phyloP scores from a whole-genome alignment of 2,888 invertebrate species.

The Prosopocoilus inquinatus region DNA sequence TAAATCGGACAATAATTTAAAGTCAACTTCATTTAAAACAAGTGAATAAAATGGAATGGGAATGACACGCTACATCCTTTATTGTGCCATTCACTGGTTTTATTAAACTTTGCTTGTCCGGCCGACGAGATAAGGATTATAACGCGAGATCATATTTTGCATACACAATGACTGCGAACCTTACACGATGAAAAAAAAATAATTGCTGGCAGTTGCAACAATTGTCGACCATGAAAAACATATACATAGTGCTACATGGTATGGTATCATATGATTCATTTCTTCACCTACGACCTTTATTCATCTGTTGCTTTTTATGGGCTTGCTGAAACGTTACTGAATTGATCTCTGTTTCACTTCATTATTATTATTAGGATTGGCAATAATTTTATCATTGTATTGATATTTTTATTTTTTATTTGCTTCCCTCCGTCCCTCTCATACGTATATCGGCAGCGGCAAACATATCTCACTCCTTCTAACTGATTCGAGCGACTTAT shows the following conservation, averaged over 20 bases:
- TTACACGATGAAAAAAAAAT: not conserved
- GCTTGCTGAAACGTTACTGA: not conserved
- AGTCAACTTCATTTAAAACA: not conserved
- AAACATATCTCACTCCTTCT: no score
- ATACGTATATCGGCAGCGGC: no score
- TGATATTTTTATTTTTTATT: no score
- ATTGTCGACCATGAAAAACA: constrained; percentile 1
- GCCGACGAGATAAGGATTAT: not conserved
- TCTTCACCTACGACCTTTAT: constrained; percentile 1
- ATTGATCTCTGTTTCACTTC: no score
- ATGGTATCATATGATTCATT: not conserved
- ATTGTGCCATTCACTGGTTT: not conserved
- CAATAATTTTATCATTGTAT: no score
- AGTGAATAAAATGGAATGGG: not conserved
- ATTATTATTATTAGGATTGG: no score
- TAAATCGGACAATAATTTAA: no score
- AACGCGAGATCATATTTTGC: not conserved
- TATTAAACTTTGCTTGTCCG: not conserved
- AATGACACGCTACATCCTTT: not conserved
- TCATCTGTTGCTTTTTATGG: constrained; percentile 1
- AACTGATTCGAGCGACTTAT: no score
- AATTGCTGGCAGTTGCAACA: not conserved
- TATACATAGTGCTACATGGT: not conserved
- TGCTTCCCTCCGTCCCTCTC: no score
- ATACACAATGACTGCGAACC: not conserved